Base-by-base conservation (phyloP, 2,797 vertebrate genomes). In the Lates japonicus region DNA sequence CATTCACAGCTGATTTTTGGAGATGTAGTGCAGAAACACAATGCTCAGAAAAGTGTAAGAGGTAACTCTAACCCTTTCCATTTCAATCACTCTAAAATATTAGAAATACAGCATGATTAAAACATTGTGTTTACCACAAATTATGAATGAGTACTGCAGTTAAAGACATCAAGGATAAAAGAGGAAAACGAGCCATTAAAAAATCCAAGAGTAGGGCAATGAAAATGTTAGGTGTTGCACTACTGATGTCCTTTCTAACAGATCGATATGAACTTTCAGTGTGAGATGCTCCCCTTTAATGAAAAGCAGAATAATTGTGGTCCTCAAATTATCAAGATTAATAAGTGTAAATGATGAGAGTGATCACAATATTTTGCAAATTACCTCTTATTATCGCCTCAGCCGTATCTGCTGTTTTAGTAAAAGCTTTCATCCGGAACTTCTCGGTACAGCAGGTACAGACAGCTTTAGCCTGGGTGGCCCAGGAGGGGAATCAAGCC, bases 401-500 rank as follows among this genome's bases (percentile, higher is more conserved):
- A 19, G 57, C 22, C 20, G 14, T 16, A 10, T n/a, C 5, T 62
- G 69, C 64, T 20, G 35, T 37, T 33, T 49, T 22, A 22, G 14
- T 7, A 2, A 49, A 35, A 22, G 41, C 19, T 16, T 39, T 72
- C 7, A 58, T 20, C 33, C 12, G 5, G 9, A 73, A n/a, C 14
- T 10, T 61, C 2, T 4, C 31, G 5, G 33, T 42, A 5, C 70
- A 70, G 64, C 64, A 12, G n/a, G 63, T 58, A 11, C 20, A 58
- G 29, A 42, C 11, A 2, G 59, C 46, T 25, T 41, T 11, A 41
- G 39, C n/a, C 29, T 2, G 13, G 41, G 49, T 35, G 76, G 70
- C 57, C 44, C 76, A 54, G 54, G 46, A 66, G 42, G 33, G 62
- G 78, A 71, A 54, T 74, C 65, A 44, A 75, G 73, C 76, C 54